Base-by-base conservation (phyloP, 2,888 invertebrate genomes). In the Ptychoptera contaminata region DNA sequence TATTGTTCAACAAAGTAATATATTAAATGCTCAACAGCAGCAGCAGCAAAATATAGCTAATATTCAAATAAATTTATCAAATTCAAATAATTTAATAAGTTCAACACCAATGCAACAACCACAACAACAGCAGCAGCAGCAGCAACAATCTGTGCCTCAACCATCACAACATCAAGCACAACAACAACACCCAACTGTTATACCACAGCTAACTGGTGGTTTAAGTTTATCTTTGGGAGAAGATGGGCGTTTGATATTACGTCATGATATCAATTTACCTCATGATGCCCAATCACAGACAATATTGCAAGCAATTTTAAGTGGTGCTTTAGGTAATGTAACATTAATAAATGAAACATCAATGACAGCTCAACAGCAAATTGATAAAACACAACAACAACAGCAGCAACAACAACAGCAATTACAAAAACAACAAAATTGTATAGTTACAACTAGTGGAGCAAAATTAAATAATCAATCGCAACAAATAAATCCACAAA, bases 211-310 rank as follows among this genome's bases (percentile, higher is more conserved):
- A 8, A 73, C 73, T 16, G 77, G 77, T 2, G 77, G 76, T 44
- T 67, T 79, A 46, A 73, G 77, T 47, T 61, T 81, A 45, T 74
- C 79, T 1, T 67, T 80, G 40, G 74, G 76, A 1, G 80, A 81
- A 57, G 79, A 80, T 52, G 79, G 62, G 34, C 66, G 77, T 16
- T 65, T 80, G 38, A 69, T 80, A 37, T 59, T 80, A 42, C 77
- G 79, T 38, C 79, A 79, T 52, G 75, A 77, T 50, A 73, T 76
- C 3, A 71, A 70, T 44, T 57, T 69, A 37, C 72, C 71, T 40
- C 73, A 73, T 50, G 73, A 73, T 54, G 58, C 65, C 41, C 66
- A 67, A 45, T 65, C 66, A 16, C 66, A 66, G 50, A 54, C 63
- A 8, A 65, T 66, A 43, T 46, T 66, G 38, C 67, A 66, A 47